Base-by-base conservation (phyloP, 2,888 invertebrate genomes). In the Orthosia gracilis region DNA sequence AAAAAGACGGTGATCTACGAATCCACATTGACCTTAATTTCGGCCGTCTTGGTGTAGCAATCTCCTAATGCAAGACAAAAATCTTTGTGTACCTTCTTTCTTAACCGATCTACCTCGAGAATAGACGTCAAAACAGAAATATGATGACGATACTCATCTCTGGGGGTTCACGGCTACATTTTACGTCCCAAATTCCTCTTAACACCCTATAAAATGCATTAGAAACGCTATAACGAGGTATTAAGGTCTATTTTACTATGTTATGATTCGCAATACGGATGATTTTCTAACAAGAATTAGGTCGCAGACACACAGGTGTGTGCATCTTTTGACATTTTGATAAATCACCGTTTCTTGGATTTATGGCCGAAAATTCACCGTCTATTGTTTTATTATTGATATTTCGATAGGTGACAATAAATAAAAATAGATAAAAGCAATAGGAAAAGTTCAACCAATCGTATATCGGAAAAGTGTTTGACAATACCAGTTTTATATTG, bases 241-340 rank as follows among this genome's bases (percentile, higher is more conserved):
- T 13, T 72, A 89, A 74, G 79, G 85, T 70, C n/a, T 13, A 74
- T 78, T 87, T 89, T 87, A 4, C 47, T 4, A 40, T 80, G 69
- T 11, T 57, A 52, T 12, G 4, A 5, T 2, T 58, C 17, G 59
- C 65, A 78, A 65, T 85, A 84, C 82, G 77, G 74, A 78, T 80
- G 81, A 81, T 87, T 83, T 74, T 73, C 75, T 83, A 82, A 84
- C 80, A 73, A 83, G 88, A 93, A 92, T 90, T 91, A 91, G 92
- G 92, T 90, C 90, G 89, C 69, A 77, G 74, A 54, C 73, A 86
- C 89, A 89, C 92, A 92, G 92, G 91, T 92, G 90, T 89, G 84
- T 91, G 91, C 89, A 90, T 90, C 86, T 89, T 91, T 88, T 89
- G 93, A 91, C 92, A 86, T 89, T 85, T 89, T 92, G 92, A 93